Conservation (phyloP, 2,113 vertebrate genomes). For the Vimba vimba region DNA sequence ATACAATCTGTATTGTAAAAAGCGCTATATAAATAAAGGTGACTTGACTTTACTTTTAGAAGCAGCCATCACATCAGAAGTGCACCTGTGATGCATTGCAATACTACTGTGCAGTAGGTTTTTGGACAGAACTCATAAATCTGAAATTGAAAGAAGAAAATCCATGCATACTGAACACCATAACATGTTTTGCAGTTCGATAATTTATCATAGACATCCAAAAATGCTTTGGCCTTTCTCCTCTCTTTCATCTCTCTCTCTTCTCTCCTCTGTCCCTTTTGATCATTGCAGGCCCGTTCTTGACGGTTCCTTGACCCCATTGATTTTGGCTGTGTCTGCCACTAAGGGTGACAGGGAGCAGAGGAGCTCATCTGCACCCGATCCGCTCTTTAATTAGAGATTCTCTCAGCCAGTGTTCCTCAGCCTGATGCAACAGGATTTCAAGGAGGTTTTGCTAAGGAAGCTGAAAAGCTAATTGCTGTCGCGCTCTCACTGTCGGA, state of each 20-base stretch:
- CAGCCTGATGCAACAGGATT: conserved; percentile 71
- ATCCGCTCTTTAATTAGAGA: conserved; percentile 67
- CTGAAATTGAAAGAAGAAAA: conserved; percentile 8
- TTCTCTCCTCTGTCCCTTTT: conserved; percentile 25
- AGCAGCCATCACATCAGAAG: background rate
- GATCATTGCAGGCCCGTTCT: conserved; percentile 34
- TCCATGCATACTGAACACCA: background rate
- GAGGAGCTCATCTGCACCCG: conserved; percentile 60
- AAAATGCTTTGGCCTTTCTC: background rate
- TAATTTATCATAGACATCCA: background rate
- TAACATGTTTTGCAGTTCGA: conserved; percentile 29
- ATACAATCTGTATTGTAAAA: too few relatives aligned
- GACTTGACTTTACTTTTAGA: background rate
- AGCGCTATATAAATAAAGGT: too few relatives aligned
- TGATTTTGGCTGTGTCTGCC: conserved; percentile 42
- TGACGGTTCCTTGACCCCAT: conserved; percentile 53
- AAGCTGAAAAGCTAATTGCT: conserved; percentile 75
- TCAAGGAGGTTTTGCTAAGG: conserved; percentile 67
- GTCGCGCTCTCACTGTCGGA: conserved; percentile 76
- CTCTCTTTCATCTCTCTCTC: conserved; percentile 21
- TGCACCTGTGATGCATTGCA: background rate
- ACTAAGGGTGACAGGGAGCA: conserved; percentile 47
- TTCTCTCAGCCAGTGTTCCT: conserved; percentile 66
- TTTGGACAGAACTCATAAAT: background rate
- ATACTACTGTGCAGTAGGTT: background rate